phyloP scores from a whole-genome alignment of 2,797 vertebrate genomes.

The Melanotaenia parkinsoni region DNA sequence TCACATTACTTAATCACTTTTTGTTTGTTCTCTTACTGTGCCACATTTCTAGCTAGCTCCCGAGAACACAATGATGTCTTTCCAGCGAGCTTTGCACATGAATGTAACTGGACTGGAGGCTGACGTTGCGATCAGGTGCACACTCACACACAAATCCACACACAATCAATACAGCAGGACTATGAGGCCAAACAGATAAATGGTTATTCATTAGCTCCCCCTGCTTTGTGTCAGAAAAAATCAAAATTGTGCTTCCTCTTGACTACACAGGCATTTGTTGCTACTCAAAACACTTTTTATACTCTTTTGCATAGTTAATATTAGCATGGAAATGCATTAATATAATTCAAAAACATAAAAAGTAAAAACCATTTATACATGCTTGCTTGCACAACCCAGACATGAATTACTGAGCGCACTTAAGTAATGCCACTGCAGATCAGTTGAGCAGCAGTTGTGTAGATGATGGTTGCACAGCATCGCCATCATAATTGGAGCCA shows the following conservation, averaged over 20 bases:
- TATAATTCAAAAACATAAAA: background rate
- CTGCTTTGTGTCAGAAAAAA: background rate
- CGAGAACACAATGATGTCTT: constrained; percentile 94
- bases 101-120: constrained; percentile 88
- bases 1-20: background rate
- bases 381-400: background rate
- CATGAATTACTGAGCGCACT: background rate
- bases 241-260: background rate
- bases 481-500: constrained; percentile 43
- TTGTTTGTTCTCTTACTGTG: constrained; percentile 12
- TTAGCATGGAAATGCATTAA: background rate
- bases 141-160: background rate
- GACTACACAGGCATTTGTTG: background rate
- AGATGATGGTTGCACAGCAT: constrained; percentile 25
- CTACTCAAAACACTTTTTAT: background rate
- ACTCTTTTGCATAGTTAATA: background rate
- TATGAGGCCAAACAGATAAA: constrained; percentile 30
- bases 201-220: background rate
- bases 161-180: constrained; percentile 37
- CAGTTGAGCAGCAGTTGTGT: constrained; percentile 15
- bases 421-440: constrained; percentile 7
- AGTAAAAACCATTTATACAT: too few relatives aligned
- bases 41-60: constrained; percentile 86
- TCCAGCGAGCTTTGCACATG: constrained; percentile 92
- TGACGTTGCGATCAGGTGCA: constrained; percentile 91